phyloP scores from a whole-genome alignment of 1,140 invertebrate genomes.

The Grapholita molesta region DNA sequence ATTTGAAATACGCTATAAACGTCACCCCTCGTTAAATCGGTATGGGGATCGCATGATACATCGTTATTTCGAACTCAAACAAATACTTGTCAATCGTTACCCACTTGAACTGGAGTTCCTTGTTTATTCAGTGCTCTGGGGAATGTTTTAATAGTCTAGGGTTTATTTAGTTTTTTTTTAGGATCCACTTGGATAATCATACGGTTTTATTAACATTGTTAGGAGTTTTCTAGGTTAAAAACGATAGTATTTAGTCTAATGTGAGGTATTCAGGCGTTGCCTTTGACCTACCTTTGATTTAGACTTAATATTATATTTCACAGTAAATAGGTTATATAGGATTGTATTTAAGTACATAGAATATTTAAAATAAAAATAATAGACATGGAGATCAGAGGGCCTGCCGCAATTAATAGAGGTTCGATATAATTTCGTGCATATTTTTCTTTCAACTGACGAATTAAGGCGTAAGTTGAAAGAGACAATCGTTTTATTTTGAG shows the following conservation, averaged over 20 bases:
- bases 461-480: too few relatives aligned
- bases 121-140: neutral
- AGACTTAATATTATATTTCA: too few relatives aligned
- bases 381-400: too few relatives aligned
- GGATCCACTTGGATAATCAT: neutral
- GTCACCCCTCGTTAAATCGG: neutral
- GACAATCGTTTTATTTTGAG: too few relatives aligned
- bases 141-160: neutral
- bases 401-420: too few relatives aligned
- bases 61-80: constrained; percentile 30
- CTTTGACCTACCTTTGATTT: neutral
- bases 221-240: neutral
- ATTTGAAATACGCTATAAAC: neutral
- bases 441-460: too few relatives aligned
- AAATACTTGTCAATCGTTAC: constrained; percentile 31
- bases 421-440: too few relatives aligned
- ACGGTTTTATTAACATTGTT: neutral
- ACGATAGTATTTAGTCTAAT: neutral
- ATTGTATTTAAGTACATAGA: too few relatives aligned
- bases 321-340: too few relatives aligned
- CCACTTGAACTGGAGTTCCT: constrained; percentile 13
- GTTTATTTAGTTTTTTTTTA: neutral
- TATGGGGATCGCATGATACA: constrained; percentile 34
- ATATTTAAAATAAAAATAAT: too few relatives aligned
- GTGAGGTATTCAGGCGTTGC: neutral